Evolutionary conservation across 2,113 vertebrate genomes (phyloP), one percentile per base, ranked within the genome.

Genomic region (Indri indri): DNA sequence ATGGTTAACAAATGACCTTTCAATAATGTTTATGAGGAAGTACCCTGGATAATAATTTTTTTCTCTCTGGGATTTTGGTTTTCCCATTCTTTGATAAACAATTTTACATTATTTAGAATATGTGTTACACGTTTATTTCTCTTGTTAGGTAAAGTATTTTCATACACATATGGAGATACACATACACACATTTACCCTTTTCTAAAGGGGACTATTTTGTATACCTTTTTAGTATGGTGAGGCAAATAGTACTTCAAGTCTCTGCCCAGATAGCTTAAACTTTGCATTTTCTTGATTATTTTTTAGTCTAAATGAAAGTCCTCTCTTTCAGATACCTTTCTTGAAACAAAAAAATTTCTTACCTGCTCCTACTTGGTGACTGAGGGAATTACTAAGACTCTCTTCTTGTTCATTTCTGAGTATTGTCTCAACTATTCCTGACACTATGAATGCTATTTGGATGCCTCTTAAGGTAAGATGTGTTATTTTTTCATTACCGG

Each of bases 401-500:
- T 80, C 27, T 96, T 76, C 84, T 88, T n/a, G 85, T 0, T 95
- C 47, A 0, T 84, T 87, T 88, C 40, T 97, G 82, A 96, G 86
- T 82, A 59, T 45, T 81, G 80, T 94, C 96, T 94, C 96, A 96
- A 96, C 83, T 96, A 52, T 96, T 93, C 96, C 97, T 96, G 98
- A 98, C 97, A 98, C 91, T 96, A 99, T 99, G 99, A 98, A 97
- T 97, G 94, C 59, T 98, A 52, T 88, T 95, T 66, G 27, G 97
- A 98, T 98, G 97, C 95, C 88, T 98, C 7, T 50, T 74, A 45
- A 98, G 98, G 98, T 99, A 98, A 8, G 97, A 93, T 32, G 54
- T 73, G 23, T 76, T 34, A 5, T 5, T 34, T 37, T 92, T 45
- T 74, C 0, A 47, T 22, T 23, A 1, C 10, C 54, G 34, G 20